Evolutionary conservation across 2,888 invertebrate species (phyloP), one percentile per base, ranked within the genome.

Genomic region (Palloptera scutellata): DNA sequence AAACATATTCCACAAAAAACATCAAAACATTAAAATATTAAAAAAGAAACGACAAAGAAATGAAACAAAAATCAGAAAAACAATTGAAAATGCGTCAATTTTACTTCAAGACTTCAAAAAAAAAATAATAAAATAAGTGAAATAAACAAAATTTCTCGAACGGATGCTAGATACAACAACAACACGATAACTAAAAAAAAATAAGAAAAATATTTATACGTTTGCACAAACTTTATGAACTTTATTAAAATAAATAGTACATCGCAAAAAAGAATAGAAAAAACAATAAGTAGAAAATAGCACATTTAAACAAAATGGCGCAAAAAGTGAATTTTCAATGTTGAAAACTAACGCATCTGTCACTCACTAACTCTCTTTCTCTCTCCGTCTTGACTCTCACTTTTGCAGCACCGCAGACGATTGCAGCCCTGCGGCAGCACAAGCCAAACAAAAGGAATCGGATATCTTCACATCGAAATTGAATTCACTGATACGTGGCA

Each of bases 321-420:
- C 1, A 48, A 30, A 48, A 48, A 48, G 5, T 48, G 48, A 48
- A 48, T 48, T 48, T 48, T 10, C 48, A 48, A 48, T 10, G 11
- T 48, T 13, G n/a, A n/a, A n/a, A n/a, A n/a, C n/a, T n/a, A n/a
- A n/a, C 11, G 5, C 48, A 48, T n/a, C 48, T n/a, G 5, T 13
- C 48, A 48, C n/a, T 15, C 48, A 15, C 48, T 13, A 1, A 1
- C 13, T 9, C 12, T 1, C 42, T 58, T 58, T 58, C 17, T 54
- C 15, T 17, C n/a, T 53, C 11, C 40, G 12, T 11, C 13, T 15
- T 45, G 9, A n/a, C 17, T 54, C 19, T 43, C 19, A 8, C 20
- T 43, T 15, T 60, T n/a, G 17, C 54, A 89, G 89, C 77, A 88
- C 89, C 45, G 86, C 87, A 17, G 88, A 89, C 76, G 89, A 90